Evolutionary conservation across 2,797 vertebrate genomes (phyloP).

Genomic region (Taeniopygia guttata): DNA sequence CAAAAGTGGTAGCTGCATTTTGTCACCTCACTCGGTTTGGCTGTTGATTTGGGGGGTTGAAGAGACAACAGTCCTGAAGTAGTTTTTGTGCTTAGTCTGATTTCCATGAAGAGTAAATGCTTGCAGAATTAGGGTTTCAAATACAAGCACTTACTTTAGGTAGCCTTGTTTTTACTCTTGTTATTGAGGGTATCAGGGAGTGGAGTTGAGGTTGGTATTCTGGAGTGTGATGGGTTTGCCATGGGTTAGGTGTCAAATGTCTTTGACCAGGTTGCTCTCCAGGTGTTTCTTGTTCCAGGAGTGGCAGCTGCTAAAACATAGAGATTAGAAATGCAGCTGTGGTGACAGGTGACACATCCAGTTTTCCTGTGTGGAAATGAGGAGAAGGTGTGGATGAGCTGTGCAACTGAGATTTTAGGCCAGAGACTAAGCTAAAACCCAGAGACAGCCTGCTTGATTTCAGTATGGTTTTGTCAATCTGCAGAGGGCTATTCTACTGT

Average conservation of each 20-base stretch:
- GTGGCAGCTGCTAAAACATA: neutral
- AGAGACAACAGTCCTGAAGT: neutral
- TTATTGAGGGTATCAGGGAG: neutral
- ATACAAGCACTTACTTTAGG: neutral
- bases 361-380: neutral
- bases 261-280: neutral
- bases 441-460: neutral
- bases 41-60: neutral
- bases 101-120: neutral
- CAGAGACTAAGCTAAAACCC: neutral
- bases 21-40: neutral
- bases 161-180: neutral
- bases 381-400: neutral
- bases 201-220: neutral
- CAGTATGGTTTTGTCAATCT: neutral
- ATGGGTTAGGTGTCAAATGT: neutral
- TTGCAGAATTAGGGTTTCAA: neutral
- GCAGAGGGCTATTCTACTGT: neutral
- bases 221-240: neutral
- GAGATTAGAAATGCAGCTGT: neutral
- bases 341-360: neutral
- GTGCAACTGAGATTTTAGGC: neutral
- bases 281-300: neutral
- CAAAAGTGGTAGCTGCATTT: rapidly evolving
- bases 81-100: neutral